A percentile compares a stretch with the other conserved stretches of the same genome.
Evolutionary conservation across 1,140 invertebrate genomes (phyloP).

Genomic region (Caenorhabditis latens): DNA sequence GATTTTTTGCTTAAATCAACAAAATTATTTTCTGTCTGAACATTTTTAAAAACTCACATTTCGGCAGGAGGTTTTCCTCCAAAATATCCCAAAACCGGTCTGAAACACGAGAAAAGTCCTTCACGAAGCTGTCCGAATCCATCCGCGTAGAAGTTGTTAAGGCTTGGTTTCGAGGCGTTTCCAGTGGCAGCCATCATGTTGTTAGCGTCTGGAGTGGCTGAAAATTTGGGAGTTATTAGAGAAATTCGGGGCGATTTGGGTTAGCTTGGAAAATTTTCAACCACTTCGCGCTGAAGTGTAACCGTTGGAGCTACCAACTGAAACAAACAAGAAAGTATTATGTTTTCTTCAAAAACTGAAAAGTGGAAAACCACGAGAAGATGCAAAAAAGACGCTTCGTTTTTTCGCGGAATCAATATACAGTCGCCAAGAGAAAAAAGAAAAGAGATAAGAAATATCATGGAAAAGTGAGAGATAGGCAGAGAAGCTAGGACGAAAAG

Average conservation of each 20-base stretch:
- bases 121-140: conserved; percentile 7
- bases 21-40: background rate
- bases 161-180: conserved; percentile 7
- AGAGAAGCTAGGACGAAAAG: background rate
- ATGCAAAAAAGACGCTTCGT: background rate
- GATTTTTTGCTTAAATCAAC: conserved; percentile 48
- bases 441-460: conserved; percentile 25
- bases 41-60: conserved; percentile 5
- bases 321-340: no score
- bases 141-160: conserved; percentile 25
- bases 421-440: background rate
- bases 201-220: background rate
- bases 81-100: conserved; percentile 13
- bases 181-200: conserved; percentile 8
- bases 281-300: no score
- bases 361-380: background rate
- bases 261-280: no score
- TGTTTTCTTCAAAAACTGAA: no score
- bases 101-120: conserved; percentile 22
- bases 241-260: no score
- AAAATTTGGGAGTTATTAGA: background rate
- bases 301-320: no score
- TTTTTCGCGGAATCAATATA: conserved; percentile 29
- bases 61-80: conserved; percentile 10
- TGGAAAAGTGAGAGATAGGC: background rate